Evolutionary conservation across 2,113 vertebrate genomes (phyloP), one percentile per base, ranked within the genome.

Genomic region (Zeus faber): DNA sequence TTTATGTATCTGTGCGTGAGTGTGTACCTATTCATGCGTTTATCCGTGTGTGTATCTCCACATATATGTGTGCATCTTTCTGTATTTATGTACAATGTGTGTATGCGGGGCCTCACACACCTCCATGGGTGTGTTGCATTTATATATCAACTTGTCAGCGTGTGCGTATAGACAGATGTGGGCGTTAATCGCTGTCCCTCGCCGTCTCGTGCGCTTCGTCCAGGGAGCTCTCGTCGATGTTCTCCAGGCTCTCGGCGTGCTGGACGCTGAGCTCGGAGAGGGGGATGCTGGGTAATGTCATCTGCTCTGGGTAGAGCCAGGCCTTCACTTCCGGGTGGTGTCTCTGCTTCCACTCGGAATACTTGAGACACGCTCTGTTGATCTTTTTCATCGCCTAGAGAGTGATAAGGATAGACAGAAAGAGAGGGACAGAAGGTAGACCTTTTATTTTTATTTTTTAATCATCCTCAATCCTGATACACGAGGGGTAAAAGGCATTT

Each of bases 251-350:
- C 74, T 94, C 94, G 0, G 94, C 94, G 0, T 85, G 93, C 70
- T 96, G 95, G 57, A 96, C 87, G 22, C 91, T 91, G 54, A 98
- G 91, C 82, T 96, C 93, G 0, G 91, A 88, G 6, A 97, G 81
- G 0, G 91, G 79, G 81, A 98, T 86, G 70, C 70, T 90, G 23
- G 91, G 89, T 70, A 97, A 67, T 1, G 65, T 87, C 84, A 88
- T 95, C 92, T 98, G 95, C 84, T 96, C 95, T 0, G 95, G 95
- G 75, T 90, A 93, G 16, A 98, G 84, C 95, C 95, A 98, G 0
- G 95, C 95, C 69, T 98, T 98, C 60, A 89, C 88, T 39, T 82
- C 85, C 0, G 93, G 94, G 72, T 89, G 88, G 53, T 98, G 94
- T 56, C 79, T 91, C 85, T 88, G 88, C 80, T 98, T 98, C 95